Evolutionary conservation across 2,797 vertebrate genomes (phyloP), one percentile per base, ranked within the genome.

Genomic region (Helostoma temminkii): DNA sequence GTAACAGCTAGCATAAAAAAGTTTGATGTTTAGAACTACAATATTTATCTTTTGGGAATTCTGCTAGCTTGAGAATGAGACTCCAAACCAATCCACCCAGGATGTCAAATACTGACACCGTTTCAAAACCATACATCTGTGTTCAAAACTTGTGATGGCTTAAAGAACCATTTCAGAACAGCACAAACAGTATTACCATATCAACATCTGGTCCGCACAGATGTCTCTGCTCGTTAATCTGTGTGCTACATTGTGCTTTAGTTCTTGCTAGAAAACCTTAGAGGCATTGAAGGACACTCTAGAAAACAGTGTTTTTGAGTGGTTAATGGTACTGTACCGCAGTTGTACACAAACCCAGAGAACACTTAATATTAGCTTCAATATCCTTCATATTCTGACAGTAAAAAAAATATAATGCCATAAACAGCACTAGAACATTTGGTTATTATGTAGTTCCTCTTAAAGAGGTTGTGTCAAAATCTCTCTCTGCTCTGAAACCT

Each of bases 191-290:
- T 25, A 55, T 42, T 37, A 67, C 9, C 67, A 30, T 0, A n/a
- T 46, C 22, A 63, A 68, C 36, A 54, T 54, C 37, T 64, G 62
- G 43, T 53, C 34, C 39, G 30, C 12, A 62, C 28, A 21, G 46
- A 57, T 32, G 49, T 50, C 15, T 43, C 36, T 37, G 26, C n/a
- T 64, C 42, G 24, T 9, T 19, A 16, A 12, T 48, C 18, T 42
- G 21, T 48, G 30, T 41, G 8, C 37, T 76, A 71, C 28, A 65
- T 25, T 80, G 25, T 81, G 41, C 72, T 77, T 76, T 74, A 34
- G 60, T 26, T 66, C 19, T 50, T 25, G 37, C 1, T 55, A 5
- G 2, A 45, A 19, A 1, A 56, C 52, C 21, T 19, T 10, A 48
- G 1, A 58, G 9, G 21, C 21, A 56, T 36, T 19, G 2, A 25